These are phyloP conservation scores for Herpetotheres cachinnans DNA, from an alignment of 2,113 vertebrate genomes.

Conservation along the genomic window DNA sequence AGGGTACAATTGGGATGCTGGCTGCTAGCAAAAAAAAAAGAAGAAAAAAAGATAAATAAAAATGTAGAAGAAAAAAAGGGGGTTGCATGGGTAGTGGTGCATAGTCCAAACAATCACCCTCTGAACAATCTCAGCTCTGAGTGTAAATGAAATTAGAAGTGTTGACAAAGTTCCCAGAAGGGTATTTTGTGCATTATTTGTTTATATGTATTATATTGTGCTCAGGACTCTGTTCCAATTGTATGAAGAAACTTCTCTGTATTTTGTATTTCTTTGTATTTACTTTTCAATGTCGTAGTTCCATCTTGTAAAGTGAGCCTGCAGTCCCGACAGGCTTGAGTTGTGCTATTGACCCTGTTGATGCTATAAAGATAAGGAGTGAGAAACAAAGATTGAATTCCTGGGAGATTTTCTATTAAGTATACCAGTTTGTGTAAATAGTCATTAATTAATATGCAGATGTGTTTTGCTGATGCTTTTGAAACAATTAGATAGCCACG, in stretches of 20 bases:
- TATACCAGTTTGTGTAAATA: not conserved
- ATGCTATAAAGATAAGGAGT: not conserved
- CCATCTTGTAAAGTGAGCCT: not conserved
- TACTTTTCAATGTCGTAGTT: not conserved
- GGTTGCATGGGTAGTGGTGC: accelerated
- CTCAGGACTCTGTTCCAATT: not conserved
- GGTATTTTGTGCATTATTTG: not conserved
- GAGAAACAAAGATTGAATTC: not conserved
- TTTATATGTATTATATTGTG: not conserved
- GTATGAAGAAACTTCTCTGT: not conserved
- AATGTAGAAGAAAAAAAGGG: accelerated
- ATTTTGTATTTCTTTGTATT: not conserved
- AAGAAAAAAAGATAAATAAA: too few relatives aligned
- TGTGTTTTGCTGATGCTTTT: not conserved
- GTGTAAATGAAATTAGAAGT: not conserved
- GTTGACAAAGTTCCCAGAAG: not conserved
- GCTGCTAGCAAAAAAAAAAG: not conserved
- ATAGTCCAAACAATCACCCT: not conserved
- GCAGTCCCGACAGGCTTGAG: not conserved
- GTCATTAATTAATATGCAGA: not conserved
- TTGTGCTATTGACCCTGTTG: not conserved
- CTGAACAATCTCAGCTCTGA: not conserved
- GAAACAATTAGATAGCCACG: not conserved
- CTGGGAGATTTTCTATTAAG: not conserved
- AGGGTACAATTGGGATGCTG: not conserved